Base-by-base conservation (phyloP, 2,888 invertebrate genomes). In the Nomada goodeniana region DNA sequence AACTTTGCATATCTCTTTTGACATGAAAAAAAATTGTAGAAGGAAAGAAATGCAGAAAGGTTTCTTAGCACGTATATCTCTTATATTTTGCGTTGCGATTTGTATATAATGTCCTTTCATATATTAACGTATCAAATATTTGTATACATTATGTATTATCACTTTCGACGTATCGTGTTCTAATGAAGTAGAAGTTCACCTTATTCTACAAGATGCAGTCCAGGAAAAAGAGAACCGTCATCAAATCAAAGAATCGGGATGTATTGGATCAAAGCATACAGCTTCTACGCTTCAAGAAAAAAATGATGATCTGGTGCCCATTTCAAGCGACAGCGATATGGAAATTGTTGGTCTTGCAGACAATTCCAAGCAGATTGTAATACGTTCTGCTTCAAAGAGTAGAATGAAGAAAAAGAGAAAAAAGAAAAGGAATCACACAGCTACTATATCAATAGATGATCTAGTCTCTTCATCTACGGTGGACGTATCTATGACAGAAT, bases 241-340 rank as follows among this genome's bases (percentile, higher is more conserved):
- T 36, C 88, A 88, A 55, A 76, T 87, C 53, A 93, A 92, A 86
- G 92, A 92, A 50, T 82, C 87, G 5, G 87, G 86, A 73, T 86
- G 79, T 23, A 18, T 84, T n/a, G 84, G 82, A 47, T 60, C 77
- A 15, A 90, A 91, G 63, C 87, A 88, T 53, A 4, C 80, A 13
- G 61, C 59, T 20, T 84, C 89, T 20, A 92, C 90, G 0, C 86
- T 91, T 20, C 92, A 91, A 69, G 92, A 92, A 81, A 93, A 91
- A 67, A 92, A 91, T 36, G 91, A 92, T 20, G 93, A 92, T 78
- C 88, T 93, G 23, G 90, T 92, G 61, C 91, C 93, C 20, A 93
- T 93, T 57, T 93, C 93, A 2, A 94, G 93, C 57, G 94, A 93
- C 78, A 93, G 92, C 63, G 94, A 94, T 72, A 91, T 92, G 91